Evolutionary conservation across 2,113 vertebrate species (phyloP), one percentile per base, ranked within the genome.

Genomic region (Chrysemys picta): DNA sequence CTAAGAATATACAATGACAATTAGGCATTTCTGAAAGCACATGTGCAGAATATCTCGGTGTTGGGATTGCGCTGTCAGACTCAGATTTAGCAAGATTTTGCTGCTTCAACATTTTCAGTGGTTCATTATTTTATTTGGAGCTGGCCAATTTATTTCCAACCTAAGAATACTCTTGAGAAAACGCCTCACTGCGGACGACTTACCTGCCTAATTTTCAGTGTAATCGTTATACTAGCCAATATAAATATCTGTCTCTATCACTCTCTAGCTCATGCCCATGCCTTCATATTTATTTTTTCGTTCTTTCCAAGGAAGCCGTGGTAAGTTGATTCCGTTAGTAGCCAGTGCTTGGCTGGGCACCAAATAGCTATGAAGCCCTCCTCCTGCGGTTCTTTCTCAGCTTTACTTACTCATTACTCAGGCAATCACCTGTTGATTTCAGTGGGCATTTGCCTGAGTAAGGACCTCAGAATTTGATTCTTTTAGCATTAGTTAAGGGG

Each of bases 401-500:
- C 38, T 93, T 90, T 89, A 22, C 82, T 94, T 9, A 25, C n/a
- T 38, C 69, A 75, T 75, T 22, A 22, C 35, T 75, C 5, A 47
- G 81, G 78, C 78, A 82, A 29, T 92, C 45, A 2, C 13, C 21
- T 21, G 91, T 56, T 89, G 89, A 42, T 93, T 94, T 95, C 19
- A 31, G 90, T 93, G 95, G 88, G 75, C 89, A 69, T 80, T n/a
- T 85, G 91, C 95, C 7, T 27, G 24, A 27, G 22, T 0, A 78
- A 89, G 49, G 81, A 84, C 62, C 88, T 87, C 0, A 87, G 69
- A 16, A 1, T 93, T 91, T 65, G 29, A 85, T 90, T 69, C 82
- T 90, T 93, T 91, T 91, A 93, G 53, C 50, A 3, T 92, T 96
- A 93, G 95, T 95, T 89, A 86, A 94, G 65, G 82, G 53, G 87